These are phyloP conservation scores for Sterna hirundo DNA, from an alignment of 2,113 vertebrate species.

Conservation along the genomic window DNA sequence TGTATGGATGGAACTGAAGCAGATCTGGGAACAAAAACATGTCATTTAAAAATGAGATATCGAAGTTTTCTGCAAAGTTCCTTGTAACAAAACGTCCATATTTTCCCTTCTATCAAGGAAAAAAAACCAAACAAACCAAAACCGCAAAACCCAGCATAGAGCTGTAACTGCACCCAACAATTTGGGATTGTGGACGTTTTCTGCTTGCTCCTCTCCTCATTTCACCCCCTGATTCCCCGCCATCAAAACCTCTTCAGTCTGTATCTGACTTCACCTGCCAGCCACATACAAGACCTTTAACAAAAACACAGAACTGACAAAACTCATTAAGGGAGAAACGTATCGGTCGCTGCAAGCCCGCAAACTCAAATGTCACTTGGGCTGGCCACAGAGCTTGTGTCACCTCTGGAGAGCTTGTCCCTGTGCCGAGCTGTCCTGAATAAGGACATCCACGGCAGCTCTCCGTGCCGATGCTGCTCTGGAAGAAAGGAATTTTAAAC, in stretches of 20 bases:
- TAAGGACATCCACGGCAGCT: not conserved
- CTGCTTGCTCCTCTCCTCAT: not conserved
- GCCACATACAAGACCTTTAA: not conserved
- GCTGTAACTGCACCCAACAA: not conserved
- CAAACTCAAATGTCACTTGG: not conserved
- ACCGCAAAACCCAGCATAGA: not conserved
- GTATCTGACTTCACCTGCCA: not conserved
- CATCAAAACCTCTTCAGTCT: not conserved
- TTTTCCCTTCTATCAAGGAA: not conserved
- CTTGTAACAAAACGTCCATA: not conserved
- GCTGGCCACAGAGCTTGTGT: not conserved
- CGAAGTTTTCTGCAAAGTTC: not conserved
- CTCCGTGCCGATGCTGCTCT: not conserved
- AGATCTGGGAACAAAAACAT: not conserved
- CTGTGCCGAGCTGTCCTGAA: not conserved
- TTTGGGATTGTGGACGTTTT: not conserved
- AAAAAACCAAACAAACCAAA: not conserved
- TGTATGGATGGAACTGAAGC: not conserved
- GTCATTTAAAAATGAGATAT: not conserved
- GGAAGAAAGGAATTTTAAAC: not conserved
- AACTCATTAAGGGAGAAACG: not conserved
- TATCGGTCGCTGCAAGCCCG: not conserved
- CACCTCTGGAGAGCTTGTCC: not conserved
- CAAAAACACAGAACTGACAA: not conserved
- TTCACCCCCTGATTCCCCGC: not conserved